Evolutionary conservation across 2,113 vertebrate species (phyloP), one percentile per base, ranked within the genome.

Genomic region (Ranitomeya variabilis): DNA sequence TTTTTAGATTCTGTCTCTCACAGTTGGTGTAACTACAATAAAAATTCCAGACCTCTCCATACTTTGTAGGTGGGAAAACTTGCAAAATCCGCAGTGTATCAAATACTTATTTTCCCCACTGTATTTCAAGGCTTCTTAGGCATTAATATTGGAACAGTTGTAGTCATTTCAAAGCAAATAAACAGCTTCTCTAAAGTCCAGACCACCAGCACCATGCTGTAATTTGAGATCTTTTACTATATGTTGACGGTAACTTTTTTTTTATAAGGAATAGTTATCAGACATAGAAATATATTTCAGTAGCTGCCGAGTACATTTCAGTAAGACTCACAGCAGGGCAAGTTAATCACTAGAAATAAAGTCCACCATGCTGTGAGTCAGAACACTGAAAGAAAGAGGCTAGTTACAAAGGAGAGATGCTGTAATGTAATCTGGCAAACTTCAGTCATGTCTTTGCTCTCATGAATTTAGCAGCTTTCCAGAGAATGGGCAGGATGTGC

Each of bases 301-400:
- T 37, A 67, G 81, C 80, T 83, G 57, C 80, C 80, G 77, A 66
- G 67, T 83, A 64, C 16, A 60, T 88, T 82, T 88, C 80, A 64
- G 80, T 82, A 82, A 77, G 71, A 64, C 21, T 88, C 79, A 74
- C 87, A 88, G 87, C 87, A 76, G 80, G 79, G 55, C 31, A 19
- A 88, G 79, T 60, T 88, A 88, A 88, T 88, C 87, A 88, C 55
- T 52, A 82, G 69, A 62, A 84, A 88, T 88, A 83, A 83, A 51
- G 87, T 83, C 80, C 83, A 18, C 87, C 57, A 76, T 83, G 79
- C 79, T 88, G 86, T 82, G 79, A 83, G 52, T 62, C 31, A 76
- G 67, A 83, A 77, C 11, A 78, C 26, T 67, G 69, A 31, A 64
- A 83, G 55, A 64, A 83, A 59, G 54, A 88, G 80, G 87, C 51